Evolutionary conservation across 2,888 invertebrate species (phyloP).

Genomic region (Microdon myrmicae): DNA sequence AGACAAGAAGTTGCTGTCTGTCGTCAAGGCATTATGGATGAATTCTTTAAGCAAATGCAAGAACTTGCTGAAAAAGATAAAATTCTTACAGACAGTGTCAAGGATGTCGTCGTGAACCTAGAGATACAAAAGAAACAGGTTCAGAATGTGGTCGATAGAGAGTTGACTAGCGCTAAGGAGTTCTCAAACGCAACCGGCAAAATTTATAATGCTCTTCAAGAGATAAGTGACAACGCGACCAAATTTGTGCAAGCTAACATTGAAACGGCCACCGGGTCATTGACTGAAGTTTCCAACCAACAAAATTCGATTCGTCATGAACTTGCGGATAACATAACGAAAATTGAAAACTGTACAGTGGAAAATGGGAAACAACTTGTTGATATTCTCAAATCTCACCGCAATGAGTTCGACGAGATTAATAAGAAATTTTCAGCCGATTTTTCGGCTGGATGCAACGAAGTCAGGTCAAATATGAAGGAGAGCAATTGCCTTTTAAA

Average conservation of each 20-base stretch:
- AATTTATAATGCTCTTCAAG: conserved; percentile 9
- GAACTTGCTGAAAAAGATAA: conserved; percentile 63
- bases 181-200: conserved; percentile 21
- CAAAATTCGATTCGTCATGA: conserved; percentile 34
- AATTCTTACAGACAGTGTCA: conserved; percentile 57
- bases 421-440: conserved; percentile 37
- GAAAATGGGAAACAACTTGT: conserved; percentile 46
- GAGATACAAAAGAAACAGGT: conserved; percentile 41
- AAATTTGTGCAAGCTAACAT: too few relatives aligned
- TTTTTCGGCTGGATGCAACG: conserved; percentile 34
- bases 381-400: conserved; percentile 26
- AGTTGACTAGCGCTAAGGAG: conserved; percentile 11
- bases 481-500: conserved; percentile 54
- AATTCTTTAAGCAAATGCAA: conserved; percentile 64
- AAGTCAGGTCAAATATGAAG: conserved; percentile 33
- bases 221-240: too few relatives aligned
- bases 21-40: conserved; percentile 53
- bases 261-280: too few relatives aligned
- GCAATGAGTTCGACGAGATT: conserved; percentile 46
- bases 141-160: not conserved
- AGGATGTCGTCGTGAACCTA: conserved; percentile 56
- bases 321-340: conserved; percentile 1
- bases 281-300: too few relatives aligned
- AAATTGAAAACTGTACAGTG: conserved; percentile 10
- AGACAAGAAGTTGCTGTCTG: conserved; percentile 55